Evolutionary conservation across 2,113 vertebrate genomes (phyloP).

Genomic region (Stegastes partitus): DNA sequence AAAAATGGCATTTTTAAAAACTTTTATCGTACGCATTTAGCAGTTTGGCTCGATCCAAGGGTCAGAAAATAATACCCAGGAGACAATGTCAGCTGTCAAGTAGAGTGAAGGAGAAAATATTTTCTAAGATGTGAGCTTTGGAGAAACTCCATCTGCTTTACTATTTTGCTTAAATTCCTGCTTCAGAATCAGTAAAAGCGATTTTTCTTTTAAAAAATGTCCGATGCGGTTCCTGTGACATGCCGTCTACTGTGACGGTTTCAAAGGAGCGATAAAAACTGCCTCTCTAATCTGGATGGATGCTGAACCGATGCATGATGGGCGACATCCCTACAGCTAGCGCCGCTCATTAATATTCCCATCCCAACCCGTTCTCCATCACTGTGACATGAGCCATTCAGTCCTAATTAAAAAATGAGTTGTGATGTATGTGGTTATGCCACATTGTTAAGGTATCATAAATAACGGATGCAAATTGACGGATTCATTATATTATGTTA

Average conservation of each 20-base stretch:
- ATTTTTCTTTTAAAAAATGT: neutral
- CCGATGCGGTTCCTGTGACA: neutral
- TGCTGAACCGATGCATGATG: slow-evolving; percentile 27
- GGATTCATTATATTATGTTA: slow-evolving; percentile 33
- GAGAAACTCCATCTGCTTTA: slow-evolving; percentile 5
- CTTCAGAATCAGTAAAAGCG: neutral
- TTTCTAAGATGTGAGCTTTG: slow-evolving; percentile 6
- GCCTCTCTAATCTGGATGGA: slow-evolving; percentile 9
- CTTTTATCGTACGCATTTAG: slow-evolving; percentile 42
- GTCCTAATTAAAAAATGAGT: slow-evolving; percentile 54
- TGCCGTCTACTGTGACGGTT: neutral
- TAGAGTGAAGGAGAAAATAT: neutral
- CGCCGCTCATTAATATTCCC: slow-evolving; percentile 44
- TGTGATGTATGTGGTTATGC: slow-evolving; percentile 41
- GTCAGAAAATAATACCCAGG: slow-evolving; percentile 36
- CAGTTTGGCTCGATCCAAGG: slow-evolving; percentile 20
- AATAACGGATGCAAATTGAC: slow-evolving; percentile 56
- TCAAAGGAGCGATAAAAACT: neutral
- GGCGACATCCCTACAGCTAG: slow-evolving; percentile 5
- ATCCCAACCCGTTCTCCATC: slow-evolving; percentile 40
- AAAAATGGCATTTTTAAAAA: slow-evolving; percentile 30
- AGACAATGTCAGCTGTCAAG: slow-evolving; percentile 37
- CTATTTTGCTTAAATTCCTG: slow-evolving; percentile 3
- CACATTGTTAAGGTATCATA: slow-evolving; percentile 43
- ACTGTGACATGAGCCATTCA: slow-evolving; percentile 46